Percentiles rank a stretch among this genome's conserved stretches.
Conservation (phyloP, 1,140 invertebrate genomes). For the Pectinophora gossypiella region DNA sequence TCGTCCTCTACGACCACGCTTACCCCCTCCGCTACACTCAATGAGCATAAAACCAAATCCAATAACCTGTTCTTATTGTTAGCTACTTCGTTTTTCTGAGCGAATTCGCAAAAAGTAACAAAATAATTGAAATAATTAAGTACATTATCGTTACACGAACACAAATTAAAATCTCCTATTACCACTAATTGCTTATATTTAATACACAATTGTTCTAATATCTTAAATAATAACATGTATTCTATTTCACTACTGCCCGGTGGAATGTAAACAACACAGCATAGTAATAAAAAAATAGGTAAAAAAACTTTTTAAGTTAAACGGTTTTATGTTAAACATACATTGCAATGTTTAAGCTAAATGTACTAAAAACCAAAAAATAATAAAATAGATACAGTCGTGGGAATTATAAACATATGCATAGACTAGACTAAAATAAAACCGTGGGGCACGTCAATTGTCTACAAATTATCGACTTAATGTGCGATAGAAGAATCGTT, state of each 20-base stretch:
- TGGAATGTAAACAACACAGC: slow-evolving; percentile 5
- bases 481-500: too few relatives aligned
- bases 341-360: too few relatives aligned
- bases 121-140: slow-evolving; percentile 1
- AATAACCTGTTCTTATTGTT: not conserved
- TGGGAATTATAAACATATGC: too few relatives aligned
- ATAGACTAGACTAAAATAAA: too few relatives aligned
- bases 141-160: not conserved
- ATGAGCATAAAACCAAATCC: slow-evolving; percentile 1
- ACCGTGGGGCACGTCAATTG: too few relatives aligned
- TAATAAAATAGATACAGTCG: too few relatives aligned
- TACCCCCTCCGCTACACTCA: not conserved
- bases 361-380: too few relatives aligned
- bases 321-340: too few relatives aligned
- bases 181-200: not conserved
- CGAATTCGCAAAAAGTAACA: not conserved
- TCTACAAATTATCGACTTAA: too few relatives aligned
- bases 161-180: slow-evolving; percentile 7
- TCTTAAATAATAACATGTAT: not conserved
- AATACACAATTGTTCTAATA: not conserved
- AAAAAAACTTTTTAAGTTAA: too few relatives aligned
- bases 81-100: not conserved
- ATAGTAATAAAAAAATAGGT: slow-evolving; percentile 2
- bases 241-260: not conserved
- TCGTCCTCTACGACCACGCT: not conserved